These are phyloP conservation scores for Macrophya annulata DNA, from an alignment of 2,888 invertebrate species.

Conservation along the genomic window DNA sequence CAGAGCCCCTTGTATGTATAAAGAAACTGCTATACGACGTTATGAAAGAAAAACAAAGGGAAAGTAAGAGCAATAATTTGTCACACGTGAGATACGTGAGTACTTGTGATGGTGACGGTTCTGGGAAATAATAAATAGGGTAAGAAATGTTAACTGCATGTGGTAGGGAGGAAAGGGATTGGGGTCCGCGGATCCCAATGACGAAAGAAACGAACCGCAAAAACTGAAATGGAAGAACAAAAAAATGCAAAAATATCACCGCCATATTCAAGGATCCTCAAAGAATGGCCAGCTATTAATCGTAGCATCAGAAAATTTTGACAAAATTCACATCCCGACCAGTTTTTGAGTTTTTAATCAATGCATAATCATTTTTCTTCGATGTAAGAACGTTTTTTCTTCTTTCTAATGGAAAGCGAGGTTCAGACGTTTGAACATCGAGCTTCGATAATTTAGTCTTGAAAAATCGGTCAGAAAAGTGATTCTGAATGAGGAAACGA, in stretches of 20 bases:
- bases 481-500: not conserved
- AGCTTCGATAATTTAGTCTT: not conserved
- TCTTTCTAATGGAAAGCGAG: not conserved
- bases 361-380: not conserved
- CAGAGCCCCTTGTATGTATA: not conserved
- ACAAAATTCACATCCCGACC: not conserved
- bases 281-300: conserved; percentile 1
- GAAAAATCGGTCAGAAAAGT: not conserved
- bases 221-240: not conserved
- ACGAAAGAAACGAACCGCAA: not conserved
- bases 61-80: conserved; percentile 39
- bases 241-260: conserved; percentile 13
- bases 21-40: conserved; percentile 5
- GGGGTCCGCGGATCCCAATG: conserved; percentile 25
- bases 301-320: not conserved
- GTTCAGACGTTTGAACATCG: not conserved
- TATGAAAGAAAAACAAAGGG: conserved; percentile 40
- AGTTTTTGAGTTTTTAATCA: not conserved
- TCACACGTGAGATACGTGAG: conserved; percentile 32
- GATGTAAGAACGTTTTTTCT: not conserved
- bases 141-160: conserved; percentile 37
- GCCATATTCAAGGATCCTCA: not conserved
- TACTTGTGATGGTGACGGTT: conserved; percentile 20
- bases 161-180: not conserved
- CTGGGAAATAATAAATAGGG: conserved; percentile 45